Evolutionary conservation across 2,113 vertebrate genomes (phyloP), one percentile per base, ranked within the genome.

Genomic region (Manacus vitellinus): DNA sequence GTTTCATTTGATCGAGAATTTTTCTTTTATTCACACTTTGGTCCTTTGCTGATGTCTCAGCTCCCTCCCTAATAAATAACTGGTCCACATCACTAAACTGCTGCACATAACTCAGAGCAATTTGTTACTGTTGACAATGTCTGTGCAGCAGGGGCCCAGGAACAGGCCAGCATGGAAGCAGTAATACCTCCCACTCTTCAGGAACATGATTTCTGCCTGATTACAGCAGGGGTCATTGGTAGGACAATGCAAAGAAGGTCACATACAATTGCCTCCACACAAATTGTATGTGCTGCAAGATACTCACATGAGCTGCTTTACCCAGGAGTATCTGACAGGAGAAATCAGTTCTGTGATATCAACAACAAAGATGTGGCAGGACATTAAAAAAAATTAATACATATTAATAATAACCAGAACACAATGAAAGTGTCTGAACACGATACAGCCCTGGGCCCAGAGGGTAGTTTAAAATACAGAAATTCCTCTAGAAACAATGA

Each of bases 121-220:
- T 95, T 96, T 97, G 94, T 97, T 97, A 95, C 89, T 95, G 96
- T 95, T 97, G 97, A 96, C 96, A 97, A 74, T 86, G 73, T 91
- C 95, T 91, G 81, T 83, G 68, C 83, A 72, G 95, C 6, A 0
- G 94, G 89, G 97, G 94, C 91, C 91, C 95, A 81, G 91, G 77
- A 95, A 93, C 67, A 93, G 92, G 71, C 83, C 94, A 94, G 89
- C 83, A 75, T 97, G 92, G 94, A 95, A 97, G 92, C 88, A 78
- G 80, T 5, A 67, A 72, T 94, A 88, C 95, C 96, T 97, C 96
- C 97, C 95, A 91, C 95, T 96, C 96, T 80, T 95, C 85, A 84
- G 88, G 80, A 95, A 83, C 93, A 91, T 58, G 90, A 96, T 95
- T 97, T 95, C 95, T 97, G 83, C 93, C 63, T 97, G 94, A 95